Evolutionary conservation across 2,113 vertebrate species (phyloP).

Genomic region (Coreoperca whiteheadi): DNA sequence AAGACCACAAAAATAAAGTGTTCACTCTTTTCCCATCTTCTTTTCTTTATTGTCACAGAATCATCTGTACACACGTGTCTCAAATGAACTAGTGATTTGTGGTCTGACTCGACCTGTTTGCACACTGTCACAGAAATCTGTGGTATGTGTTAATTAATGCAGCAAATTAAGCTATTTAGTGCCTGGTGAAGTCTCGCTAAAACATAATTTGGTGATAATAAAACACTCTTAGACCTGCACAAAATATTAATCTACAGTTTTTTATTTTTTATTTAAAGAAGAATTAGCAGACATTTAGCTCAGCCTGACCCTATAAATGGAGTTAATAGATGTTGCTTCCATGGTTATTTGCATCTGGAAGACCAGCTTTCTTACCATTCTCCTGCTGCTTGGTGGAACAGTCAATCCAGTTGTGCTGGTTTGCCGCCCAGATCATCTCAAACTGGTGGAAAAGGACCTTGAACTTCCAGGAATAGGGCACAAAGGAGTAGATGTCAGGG

Average conservation of each 20-base stretch:
- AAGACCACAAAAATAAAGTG: background rate
- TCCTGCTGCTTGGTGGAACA: slow-evolving; percentile 99
- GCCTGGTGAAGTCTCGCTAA: no score
- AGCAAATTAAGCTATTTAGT: background rate
- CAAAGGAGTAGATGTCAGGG: slow-evolving; percentile 98
- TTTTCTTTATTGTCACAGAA: background rate
- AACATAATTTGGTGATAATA: background rate
- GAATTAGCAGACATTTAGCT: background rate
- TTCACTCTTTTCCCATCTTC: background rate
- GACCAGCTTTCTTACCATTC: slow-evolving; percentile 88
- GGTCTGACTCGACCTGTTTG: background rate
- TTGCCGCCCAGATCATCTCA: slow-evolving; percentile 99
- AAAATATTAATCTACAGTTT: background rate
- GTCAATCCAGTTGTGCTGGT: slow-evolving; percentile 99
- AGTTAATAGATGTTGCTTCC: fast-evolving
- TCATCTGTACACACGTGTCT: background rate
- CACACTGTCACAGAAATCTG: background rate
- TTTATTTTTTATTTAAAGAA: background rate
- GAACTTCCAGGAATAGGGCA: slow-evolving; percentile 98
- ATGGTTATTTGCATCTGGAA: background rate
- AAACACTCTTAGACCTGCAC: background rate
- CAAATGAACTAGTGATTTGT: background rate
- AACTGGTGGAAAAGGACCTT: slow-evolving; percentile 98
- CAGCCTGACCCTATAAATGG: background rate
- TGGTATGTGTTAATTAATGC: background rate